phyloP scores from a whole-genome alignment of 2,113 vertebrate genomes.

The Anolis carolinensis region DNA sequence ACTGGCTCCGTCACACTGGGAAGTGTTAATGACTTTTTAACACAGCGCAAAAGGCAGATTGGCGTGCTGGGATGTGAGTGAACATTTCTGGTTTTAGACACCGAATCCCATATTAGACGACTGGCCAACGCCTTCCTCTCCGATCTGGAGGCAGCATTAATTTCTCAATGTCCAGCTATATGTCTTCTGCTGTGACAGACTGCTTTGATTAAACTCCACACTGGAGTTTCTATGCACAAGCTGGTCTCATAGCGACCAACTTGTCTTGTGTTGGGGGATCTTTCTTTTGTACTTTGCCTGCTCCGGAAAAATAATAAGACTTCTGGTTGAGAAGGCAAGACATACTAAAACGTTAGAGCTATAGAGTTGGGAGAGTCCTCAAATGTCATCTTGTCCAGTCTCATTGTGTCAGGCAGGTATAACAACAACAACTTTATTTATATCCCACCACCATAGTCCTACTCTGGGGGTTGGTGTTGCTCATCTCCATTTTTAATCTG shows the following conservation, averaged over 20 bases:
- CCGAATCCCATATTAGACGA: background rate
- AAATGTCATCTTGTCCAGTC: no score
- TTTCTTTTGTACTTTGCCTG: background rate
- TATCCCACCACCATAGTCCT: no score
- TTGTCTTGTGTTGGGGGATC: no score
- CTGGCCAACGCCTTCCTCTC: background rate
- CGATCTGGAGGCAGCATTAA: background rate
- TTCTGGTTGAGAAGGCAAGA: no score
- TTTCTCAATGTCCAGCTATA: background rate
- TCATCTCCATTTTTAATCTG: no score
- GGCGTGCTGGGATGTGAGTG: background rate
- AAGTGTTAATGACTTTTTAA: constrained; percentile 42
- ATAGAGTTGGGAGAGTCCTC: no score
- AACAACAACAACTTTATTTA: no score
- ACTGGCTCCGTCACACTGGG: background rate
- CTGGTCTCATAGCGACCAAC: no score
- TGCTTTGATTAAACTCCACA: background rate
- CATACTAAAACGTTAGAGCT: no score
- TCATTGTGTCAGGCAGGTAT: no score
- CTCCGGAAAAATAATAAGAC: background rate
- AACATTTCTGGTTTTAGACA: background rate
- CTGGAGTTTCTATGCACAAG: background rate
- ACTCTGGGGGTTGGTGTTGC: no score
- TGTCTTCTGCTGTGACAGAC: rapidly evolving
- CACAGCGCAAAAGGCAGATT: background rate